Percentiles rank a stretch among this genome's conserved stretches.
Evolutionary conservation across 1,140 invertebrate species (phyloP).

Genomic region (Drosophila sp.): DNA sequence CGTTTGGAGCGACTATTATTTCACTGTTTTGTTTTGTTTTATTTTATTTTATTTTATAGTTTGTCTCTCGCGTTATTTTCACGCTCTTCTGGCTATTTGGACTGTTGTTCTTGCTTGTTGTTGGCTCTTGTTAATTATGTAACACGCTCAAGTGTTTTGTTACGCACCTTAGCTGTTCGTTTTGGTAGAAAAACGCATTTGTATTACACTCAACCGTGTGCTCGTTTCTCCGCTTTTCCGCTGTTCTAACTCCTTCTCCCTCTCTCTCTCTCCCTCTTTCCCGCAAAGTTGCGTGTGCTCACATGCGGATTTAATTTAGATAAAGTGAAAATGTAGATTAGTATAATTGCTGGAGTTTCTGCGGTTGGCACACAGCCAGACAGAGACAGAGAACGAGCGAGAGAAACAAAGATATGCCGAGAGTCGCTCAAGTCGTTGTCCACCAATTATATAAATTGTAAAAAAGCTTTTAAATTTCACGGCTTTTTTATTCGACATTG

Average conservation of each 20-base stretch:
- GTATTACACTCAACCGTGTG: slow-evolving; percentile 9
- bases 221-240: background rate
- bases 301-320: slow-evolving; percentile 71
- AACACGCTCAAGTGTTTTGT: slow-evolving; percentile 72
- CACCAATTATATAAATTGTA: slow-evolving; percentile 39
- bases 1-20: slow-evolving; percentile 15
- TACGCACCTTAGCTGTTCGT: slow-evolving; percentile 68
- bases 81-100: slow-evolving; percentile 43
- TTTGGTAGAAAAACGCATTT: slow-evolving; percentile 52
- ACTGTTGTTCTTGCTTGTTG: background rate
- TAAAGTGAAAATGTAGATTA: slow-evolving; percentile 70
- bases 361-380: slow-evolving; percentile 42
- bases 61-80: slow-evolving; percentile 69
- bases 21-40: slow-evolving; percentile 69
- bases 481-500: background rate
- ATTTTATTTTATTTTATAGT: slow-evolving; percentile 78
- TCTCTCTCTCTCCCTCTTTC: background rate
- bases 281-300: slow-evolving; percentile 54
- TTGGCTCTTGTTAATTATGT: slow-evolving; percentile 68
- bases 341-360: slow-evolving; percentile 61
- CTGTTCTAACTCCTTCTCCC: slow-evolving; percentile 1
- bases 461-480: slow-evolving; percentile 56
- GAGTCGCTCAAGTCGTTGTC: slow-evolving; percentile 8
- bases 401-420: background rate
- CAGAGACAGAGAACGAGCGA: background rate